Percentiles rank a stretch among this genome's conserved stretches.
These are phyloP conservation scores for Metaphire vulgaris DNA, from an alignment of 1,140 invertebrate species.

Conservation along the genomic window DNA sequence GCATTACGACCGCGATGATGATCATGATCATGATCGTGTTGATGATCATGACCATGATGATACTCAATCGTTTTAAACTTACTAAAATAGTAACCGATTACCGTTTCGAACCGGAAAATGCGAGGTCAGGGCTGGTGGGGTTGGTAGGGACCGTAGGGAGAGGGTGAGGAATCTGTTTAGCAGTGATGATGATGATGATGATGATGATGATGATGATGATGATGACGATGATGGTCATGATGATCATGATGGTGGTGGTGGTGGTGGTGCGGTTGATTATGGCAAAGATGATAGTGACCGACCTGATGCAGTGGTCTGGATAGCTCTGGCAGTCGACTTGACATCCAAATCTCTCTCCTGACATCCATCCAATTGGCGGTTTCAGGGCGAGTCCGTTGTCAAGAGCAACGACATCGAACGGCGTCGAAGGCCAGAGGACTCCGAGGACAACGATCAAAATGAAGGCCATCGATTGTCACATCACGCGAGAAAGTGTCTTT, in stretches of 20 bases:
- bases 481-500: too few relatives aligned
- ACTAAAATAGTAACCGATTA: too few relatives aligned
- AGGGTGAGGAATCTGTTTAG: neutral
- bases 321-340: slow-evolving; percentile 31
- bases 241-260: neutral
- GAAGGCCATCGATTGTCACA: too few relatives aligned
- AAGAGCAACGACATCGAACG: slow-evolving; percentile 14
- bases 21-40: too few relatives aligned
- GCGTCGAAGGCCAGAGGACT: too few relatives aligned
- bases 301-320: slow-evolving; percentile 34
- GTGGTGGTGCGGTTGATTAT: neutral
- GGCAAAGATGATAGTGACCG: neutral
- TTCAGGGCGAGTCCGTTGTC: slow-evolving; percentile 32
- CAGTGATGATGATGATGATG: slow-evolving; percentile 2
- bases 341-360: slow-evolving; percentile 33
- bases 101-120: too few relatives aligned
- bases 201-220: slow-evolving; percentile 2
- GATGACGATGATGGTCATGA: neutral
- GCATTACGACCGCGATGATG: too few relatives aligned
- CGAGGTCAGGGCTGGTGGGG: too few relatives aligned
- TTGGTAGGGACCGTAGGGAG: neutral
- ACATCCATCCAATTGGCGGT: slow-evolving; percentile 35
- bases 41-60: too few relatives aligned
- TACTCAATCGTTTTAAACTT: too few relatives aligned
- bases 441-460: too few relatives aligned